These are phyloP conservation scores for Apolygus lucorum DNA, from an alignment of 1,140 invertebrate genomes.

Conservation along the genomic window DNA sequence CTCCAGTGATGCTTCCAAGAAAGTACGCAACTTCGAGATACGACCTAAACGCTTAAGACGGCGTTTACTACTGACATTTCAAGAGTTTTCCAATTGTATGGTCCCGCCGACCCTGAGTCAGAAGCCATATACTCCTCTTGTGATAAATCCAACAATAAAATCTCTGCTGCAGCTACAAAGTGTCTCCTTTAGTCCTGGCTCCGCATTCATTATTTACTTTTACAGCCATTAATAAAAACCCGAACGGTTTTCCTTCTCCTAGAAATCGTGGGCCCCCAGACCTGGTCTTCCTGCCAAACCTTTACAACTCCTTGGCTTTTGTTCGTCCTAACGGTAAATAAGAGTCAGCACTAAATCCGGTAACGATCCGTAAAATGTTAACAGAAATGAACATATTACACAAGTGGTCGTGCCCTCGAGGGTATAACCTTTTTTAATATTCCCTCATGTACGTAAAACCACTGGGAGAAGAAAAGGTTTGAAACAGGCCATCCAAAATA, in stretches of 20 bases:
- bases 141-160: slow-evolving; percentile 12
- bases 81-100: slow-evolving; percentile 8
- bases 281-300: not conserved
- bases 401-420: slow-evolving; percentile 8
- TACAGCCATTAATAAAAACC: slow-evolving; percentile 16
- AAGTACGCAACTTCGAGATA: too few relatives aligned
- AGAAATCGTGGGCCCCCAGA: not conserved
- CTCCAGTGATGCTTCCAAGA: too few relatives aligned
- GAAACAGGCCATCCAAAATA: not conserved
- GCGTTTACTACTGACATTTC: slow-evolving; percentile 5
- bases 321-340: not conserved
- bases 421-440: slow-evolving; percentile 10
- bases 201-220: slow-evolving; percentile 15
- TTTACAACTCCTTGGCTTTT: slow-evolving; percentile 6
- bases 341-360: slow-evolving; percentile 4
- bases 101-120: not conserved
- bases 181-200: not conserved
- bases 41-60: not conserved
- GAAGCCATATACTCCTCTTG: not conserved
- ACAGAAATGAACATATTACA: slow-evolving; percentile 15
- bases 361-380: slow-evolving; percentile 13
- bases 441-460: not conserved
- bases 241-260: not conserved
- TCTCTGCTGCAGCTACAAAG: not conserved
- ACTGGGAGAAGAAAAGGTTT: not conserved